Evolutionary conservation across 2,888 invertebrate species (phyloP).

Genomic region (Volucella bombylans): DNA sequence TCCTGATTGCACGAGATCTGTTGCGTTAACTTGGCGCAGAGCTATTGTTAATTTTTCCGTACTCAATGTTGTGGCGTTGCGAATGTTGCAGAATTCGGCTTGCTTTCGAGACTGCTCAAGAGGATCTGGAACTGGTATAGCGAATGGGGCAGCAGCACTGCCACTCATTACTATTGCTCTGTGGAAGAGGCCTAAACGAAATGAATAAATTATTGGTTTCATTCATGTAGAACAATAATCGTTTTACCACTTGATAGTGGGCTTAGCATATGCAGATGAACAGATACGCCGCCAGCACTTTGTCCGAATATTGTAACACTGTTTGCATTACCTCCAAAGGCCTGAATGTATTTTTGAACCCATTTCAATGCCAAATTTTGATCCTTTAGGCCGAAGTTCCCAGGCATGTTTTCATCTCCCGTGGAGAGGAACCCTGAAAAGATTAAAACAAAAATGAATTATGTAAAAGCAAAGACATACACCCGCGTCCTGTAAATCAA

Average conservation of each 20-base stretch:
- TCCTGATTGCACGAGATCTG: conserved; percentile 80
- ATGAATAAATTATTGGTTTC: conserved; percentile 15
- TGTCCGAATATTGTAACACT: conserved; percentile 83
- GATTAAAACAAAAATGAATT: background rate
- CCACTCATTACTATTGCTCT: conserved; percentile 83
- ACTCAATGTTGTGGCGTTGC: conserved; percentile 76
- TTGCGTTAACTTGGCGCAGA: conserved; percentile 81
- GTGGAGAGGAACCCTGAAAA: conserved; percentile 83
- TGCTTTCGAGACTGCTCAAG: conserved; percentile 80
- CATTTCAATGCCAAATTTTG: conserved; percentile 83
- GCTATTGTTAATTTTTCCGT: conserved; percentile 81
- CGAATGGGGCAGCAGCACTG: conserved; percentile 82
- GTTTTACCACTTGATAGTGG: conserved; percentile 79
- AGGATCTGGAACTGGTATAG: conserved; percentile 74
- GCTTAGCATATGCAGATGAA: conserved; percentile 83
- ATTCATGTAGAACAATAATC: background rate
- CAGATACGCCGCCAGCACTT: conserved; percentile 83
- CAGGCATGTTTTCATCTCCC: conserved; percentile 82
- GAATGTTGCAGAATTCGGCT: conserved; percentile 82
- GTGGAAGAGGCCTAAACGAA: conserved; percentile 80
- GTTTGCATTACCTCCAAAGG: conserved; percentile 82
- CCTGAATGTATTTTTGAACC: conserved; percentile 82
- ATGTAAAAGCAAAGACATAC: too few relatives aligned
- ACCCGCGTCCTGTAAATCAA: too few relatives aligned
- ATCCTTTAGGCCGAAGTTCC: conserved; percentile 84